Evolutionary conservation across 1,140 invertebrate species (phyloP).

Genomic region (Subanguina moxae): DNA sequence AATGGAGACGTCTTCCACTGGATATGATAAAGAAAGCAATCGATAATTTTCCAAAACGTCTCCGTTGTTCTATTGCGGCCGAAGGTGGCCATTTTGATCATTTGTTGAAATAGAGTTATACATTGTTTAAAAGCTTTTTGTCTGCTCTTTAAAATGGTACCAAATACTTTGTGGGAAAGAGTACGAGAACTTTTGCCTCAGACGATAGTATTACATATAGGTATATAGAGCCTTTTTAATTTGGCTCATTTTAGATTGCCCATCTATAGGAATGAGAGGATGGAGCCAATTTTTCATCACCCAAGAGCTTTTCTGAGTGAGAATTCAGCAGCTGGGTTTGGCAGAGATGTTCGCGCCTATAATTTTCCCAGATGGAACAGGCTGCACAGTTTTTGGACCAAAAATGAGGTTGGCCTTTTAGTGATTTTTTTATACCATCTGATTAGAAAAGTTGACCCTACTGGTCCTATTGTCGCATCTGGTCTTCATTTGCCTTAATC

Average conservation of each 20-base stretch:
- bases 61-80: not conserved
- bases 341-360: slow-evolving; percentile 7
- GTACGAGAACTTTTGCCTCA: not conserved
- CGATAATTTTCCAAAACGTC: not conserved
- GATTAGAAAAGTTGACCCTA: no score
- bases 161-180: no score
- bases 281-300: not conserved
- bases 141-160: no score
- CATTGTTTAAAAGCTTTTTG: no score
- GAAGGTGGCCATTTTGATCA: no score
- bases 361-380: slow-evolving; percentile 14
- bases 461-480: no score
- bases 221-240: not conserved
- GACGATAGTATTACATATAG: not conserved
- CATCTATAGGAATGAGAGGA: not conserved
- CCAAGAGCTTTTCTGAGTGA: not conserved
- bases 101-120: no score
- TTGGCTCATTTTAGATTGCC: not conserved
- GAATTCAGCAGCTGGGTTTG: not conserved
- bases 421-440: no score
- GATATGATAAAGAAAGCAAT: no score
- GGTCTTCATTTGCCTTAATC: no score
- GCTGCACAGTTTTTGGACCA: slow-evolving; percentile 6
- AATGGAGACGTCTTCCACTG: no score
- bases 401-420: slow-evolving; percentile 7